Percentiles rank a stretch among this genome's conserved stretches.
phyloP scores from a whole-genome alignment of 2,113 vertebrate genomes.

The Notechis scutatus region DNA sequence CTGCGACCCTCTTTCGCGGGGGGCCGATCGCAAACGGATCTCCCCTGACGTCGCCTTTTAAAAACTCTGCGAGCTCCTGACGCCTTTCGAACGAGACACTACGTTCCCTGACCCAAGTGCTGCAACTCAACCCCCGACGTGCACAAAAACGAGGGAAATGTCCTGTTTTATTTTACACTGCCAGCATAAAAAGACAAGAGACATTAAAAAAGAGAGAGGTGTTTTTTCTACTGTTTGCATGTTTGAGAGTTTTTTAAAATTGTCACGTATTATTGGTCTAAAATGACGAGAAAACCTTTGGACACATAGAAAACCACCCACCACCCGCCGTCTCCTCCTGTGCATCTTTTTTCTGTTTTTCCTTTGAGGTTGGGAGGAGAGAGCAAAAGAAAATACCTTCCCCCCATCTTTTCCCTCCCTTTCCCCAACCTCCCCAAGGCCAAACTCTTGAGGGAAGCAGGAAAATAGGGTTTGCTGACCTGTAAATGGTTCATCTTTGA shows the following conservation, averaged over 20 bases:
- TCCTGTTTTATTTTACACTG: conserved; percentile 73
- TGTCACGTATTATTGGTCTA: conserved; percentile 49
- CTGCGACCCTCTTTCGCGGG: neutral
- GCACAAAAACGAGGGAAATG: conserved; percentile 52
- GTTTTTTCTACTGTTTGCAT: conserved; percentile 74
- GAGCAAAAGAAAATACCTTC: neutral
- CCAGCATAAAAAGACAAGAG: conserved; percentile 52
- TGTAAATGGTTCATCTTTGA: conserved; percentile 67
- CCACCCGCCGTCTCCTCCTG: neutral
- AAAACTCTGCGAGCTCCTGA: conserved; percentile 12
- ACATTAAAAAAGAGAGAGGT: neutral
- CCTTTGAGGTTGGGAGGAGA: conserved; percentile 35
- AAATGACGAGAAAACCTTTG: conserved; percentile 51
- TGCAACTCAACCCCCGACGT: conserved; percentile 29
- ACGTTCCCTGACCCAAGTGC: conserved; percentile 39
- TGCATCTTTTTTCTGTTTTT: conserved; percentile 37
- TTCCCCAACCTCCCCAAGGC: neutral
- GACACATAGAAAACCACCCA: conserved; percentile 10
- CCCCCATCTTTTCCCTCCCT: neutral
- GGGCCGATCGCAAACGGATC: neutral
- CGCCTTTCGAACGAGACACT: conserved; percentile 34
- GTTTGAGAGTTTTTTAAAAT: conserved; percentile 58
- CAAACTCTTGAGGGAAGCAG: conserved; percentile 39
- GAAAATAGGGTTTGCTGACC: conserved; percentile 56
- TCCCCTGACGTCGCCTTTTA: neutral